These are phyloP conservation scores for Psilopogon haemacephalus DNA, from an alignment of 2,113 vertebrate genomes.

Conservation along the genomic window DNA sequence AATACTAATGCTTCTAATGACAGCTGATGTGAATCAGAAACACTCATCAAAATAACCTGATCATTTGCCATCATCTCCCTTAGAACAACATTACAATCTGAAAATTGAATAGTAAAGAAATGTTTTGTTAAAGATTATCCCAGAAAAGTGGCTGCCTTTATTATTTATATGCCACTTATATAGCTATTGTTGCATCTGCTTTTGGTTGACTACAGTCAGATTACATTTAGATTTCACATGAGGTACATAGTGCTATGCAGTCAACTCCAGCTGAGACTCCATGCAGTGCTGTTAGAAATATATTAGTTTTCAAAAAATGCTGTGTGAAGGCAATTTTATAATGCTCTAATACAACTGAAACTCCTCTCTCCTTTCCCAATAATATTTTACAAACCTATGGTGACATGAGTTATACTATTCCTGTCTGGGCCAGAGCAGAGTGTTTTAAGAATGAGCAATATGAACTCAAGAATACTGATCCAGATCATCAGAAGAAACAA, in stretches of 20 bases:
- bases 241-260: neutral
- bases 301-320: slow-evolving; percentile 41
- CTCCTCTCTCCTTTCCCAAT: neutral
- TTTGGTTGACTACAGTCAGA: neutral
- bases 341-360: slow-evolving; percentile 13
- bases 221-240: slow-evolving; percentile 19
- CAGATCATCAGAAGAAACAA: neutral
- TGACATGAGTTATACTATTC: neutral
- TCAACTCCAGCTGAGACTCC: neutral
- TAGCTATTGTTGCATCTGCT: neutral
- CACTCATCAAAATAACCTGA: neutral
- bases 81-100: neutral
- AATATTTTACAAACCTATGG: slow-evolving; percentile 20
- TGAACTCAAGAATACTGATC: neutral
- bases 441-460: neutral
- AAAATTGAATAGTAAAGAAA: neutral
- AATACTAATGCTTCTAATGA: slow-evolving; percentile 26
- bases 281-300: neutral
- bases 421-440: neutral
- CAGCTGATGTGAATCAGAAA: slow-evolving; percentile 18
- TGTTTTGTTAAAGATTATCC: neutral
- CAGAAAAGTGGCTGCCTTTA: neutral
- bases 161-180: neutral
- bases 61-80: neutral
- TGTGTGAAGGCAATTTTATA: slow-evolving; percentile 16